These are phyloP conservation scores for Atlantisia rogersi DNA, from an alignment of 2,113 vertebrate species.

Conservation along the genomic window DNA sequence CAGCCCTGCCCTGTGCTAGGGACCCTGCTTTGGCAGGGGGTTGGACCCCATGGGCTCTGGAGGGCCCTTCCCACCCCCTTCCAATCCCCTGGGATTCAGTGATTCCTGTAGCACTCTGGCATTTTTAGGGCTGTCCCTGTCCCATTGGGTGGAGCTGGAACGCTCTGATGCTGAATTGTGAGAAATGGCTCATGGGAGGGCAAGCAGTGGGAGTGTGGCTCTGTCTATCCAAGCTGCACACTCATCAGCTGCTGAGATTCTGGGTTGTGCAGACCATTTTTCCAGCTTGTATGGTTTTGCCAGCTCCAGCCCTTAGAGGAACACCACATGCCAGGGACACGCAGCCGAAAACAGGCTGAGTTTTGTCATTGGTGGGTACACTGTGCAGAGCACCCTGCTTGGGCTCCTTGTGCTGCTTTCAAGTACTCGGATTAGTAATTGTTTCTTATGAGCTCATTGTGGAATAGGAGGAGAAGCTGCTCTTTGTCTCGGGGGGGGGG, in stretches of 20 bases:
- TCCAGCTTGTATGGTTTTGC: not conserved
- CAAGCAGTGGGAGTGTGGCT: not conserved
- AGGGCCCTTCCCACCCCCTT: no score
- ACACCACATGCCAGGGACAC: rapidly evolving
- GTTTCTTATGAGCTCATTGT: not conserved
- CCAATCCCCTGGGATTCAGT: no score
- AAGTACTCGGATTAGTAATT: not conserved
- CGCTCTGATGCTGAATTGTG: not conserved
- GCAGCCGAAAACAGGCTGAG: not conserved
- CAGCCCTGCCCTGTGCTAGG: no score
- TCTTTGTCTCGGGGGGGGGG: not conserved
- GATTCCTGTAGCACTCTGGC: not conserved
- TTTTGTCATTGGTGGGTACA: not conserved
- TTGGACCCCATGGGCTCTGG: no score
- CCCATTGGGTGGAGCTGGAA: not conserved
- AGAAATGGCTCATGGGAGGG: not conserved
- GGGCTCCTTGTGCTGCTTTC: not conserved
- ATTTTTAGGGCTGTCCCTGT: not conserved
- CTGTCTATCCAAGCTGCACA: not conserved
- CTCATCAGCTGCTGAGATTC: not conserved
- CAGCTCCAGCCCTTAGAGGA: not conserved
- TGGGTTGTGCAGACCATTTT: not conserved
- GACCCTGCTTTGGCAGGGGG: no score
- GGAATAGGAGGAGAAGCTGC: not conserved
- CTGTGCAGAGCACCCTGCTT: not conserved